Evolutionary conservation across 2,113 vertebrate genomes (phyloP).

Genomic region (Coptodon rendalli): DNA sequence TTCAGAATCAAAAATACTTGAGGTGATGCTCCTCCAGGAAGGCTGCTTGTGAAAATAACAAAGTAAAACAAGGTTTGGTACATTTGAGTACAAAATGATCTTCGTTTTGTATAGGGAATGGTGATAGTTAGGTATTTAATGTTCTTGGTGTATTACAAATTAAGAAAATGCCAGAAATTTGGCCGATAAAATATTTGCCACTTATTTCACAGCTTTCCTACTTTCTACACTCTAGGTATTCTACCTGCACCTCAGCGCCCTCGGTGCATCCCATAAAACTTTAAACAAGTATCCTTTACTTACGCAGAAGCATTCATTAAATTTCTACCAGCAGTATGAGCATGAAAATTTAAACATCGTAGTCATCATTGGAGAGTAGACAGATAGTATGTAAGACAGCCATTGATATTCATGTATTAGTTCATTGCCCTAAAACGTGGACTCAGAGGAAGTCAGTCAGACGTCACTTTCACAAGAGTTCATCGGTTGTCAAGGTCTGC

Average conservation of each 20-base stretch:
- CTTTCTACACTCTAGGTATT: background rate
- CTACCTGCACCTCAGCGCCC: background rate
- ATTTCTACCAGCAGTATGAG: background rate
- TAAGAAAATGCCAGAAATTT: background rate
- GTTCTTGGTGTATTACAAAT: background rate
- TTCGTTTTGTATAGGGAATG: background rate
- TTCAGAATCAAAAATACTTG: background rate
- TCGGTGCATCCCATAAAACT: background rate
- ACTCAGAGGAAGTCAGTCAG: background rate
- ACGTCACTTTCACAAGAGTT: background rate
- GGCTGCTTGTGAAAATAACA: background rate
- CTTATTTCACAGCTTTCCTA: background rate
- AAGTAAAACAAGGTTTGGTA: background rate
- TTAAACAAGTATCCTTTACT: background rate
- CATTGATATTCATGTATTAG: background rate
- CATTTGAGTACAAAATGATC: background rate
- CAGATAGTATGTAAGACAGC: background rate
- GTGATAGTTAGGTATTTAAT: background rate
- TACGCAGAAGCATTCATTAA: background rate
- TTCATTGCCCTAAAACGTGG: background rate
- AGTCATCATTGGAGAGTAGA: background rate
- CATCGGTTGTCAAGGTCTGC: background rate
- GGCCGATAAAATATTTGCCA: background rate
- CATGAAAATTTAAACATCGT: background rate
- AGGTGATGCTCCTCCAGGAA: rapidly evolving